Percentiles rank a stretch among this genome's conserved stretches.
Conservation (phyloP, 2,113 vertebrate genomes). For the Plecturocebus donacophilus region DNA sequence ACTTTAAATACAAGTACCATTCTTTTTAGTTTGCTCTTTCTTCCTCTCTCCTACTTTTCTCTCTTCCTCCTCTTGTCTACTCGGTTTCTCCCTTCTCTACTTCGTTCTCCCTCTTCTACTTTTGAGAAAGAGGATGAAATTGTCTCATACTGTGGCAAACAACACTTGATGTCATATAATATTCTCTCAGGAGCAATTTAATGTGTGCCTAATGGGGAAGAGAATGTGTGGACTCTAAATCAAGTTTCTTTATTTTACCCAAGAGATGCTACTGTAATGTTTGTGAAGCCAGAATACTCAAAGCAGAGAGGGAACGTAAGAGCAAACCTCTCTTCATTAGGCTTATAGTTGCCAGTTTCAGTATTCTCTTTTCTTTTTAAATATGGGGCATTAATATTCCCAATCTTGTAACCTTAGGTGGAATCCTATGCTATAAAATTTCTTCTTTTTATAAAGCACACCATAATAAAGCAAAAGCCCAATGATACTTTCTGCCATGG, state of each 20-base stretch:
- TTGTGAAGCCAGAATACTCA: constrained; percentile 58
- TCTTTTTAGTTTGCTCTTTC: constrained; percentile 10
- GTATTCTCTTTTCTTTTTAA: constrained; percentile 10
- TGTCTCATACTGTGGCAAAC: constrained; percentile 42
- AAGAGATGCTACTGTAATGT: constrained; percentile 69
- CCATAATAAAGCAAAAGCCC: not conserved
- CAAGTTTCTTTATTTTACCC: constrained; percentile 74
- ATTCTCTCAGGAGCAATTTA: constrained; percentile 62
- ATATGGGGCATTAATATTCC: not conserved
- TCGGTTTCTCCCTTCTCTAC: not conserved
- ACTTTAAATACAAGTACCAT: constrained; percentile 10
- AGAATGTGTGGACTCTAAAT: constrained; percentile 67
- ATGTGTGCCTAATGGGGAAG: constrained; percentile 45
- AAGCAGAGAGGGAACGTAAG: constrained; percentile 15
- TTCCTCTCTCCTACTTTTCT: not conserved
- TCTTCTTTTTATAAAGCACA: not conserved
- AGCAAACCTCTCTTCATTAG: not conserved
- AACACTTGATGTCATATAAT: constrained; percentile 64
- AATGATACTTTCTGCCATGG: not conserved
- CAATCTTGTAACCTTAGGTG: constrained; percentile 34
- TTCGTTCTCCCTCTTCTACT: not conserved
- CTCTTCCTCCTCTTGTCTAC: not conserved
- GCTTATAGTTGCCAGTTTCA: not conserved
- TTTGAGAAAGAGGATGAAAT: not conserved
- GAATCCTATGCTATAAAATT: not conserved